Evolutionary conservation across 1,140 invertebrate species (phyloP), one percentile per base, ranked within the genome.

Genomic region (Holcopasites calliopsidis): DNA sequence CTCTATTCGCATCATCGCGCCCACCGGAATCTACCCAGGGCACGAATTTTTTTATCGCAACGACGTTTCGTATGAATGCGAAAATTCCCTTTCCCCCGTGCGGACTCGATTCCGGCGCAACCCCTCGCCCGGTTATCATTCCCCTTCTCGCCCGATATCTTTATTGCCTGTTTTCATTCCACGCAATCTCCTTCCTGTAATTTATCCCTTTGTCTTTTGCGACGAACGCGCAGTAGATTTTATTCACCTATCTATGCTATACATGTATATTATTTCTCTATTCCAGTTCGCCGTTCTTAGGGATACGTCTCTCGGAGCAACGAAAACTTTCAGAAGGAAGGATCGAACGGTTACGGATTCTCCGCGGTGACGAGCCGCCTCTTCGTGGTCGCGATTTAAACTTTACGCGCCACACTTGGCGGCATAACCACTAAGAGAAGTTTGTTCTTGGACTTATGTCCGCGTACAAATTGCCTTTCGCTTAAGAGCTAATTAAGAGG

Each of bases 401-500:
- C 80, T 83, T 83, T 70, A 61, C 80, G 80, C 72, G 79, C n/a
- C 82, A 72, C 82, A 76, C 60, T 83, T 82, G 66, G 79, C n/a
- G 76, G 82, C 77, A 66, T 58, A 60, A 26, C 47, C 35, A 69
- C 68, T 18, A 31, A 50, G 71, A 82, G 79, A 82, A 79, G 79
- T 82, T 82, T 82, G 80, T 50, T 54, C 71, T 66, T 68, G 35
- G 50, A 71, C 76, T 83, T 83, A 79, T 79, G 79, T 71, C 60
- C 80, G 64, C 61, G 61, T 73, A 79, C 80, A 65, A 82, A 83
- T 82, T 83, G 79, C 80, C 78, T 78, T 83, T 81, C 80, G 80
- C 68, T 81, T 83, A 83, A 82, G 80, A 79, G 76, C 82, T 83
- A 83, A 83, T 83, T 83, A 83, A 76, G 80, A 83, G 70, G 69